Conservation (phyloP, 2,888 invertebrate species). For the Endomychus coccineus region DNA sequence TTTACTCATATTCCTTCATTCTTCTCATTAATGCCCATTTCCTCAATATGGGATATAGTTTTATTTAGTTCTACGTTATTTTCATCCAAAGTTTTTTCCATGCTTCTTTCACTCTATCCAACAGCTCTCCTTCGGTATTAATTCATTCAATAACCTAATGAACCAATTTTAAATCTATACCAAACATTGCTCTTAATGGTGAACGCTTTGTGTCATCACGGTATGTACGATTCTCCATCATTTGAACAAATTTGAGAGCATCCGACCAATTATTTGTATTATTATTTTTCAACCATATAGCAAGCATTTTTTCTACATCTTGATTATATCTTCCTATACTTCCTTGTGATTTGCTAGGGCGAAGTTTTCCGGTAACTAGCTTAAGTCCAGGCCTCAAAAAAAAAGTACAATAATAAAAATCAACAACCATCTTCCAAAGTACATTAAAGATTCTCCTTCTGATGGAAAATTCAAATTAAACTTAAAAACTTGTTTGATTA, state of each 20-base stretch:
- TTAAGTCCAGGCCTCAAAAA: too few species aligned
- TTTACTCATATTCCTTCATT: slow-evolving; percentile 3
- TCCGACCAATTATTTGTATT: too few species aligned
- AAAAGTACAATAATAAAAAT: too few species aligned
- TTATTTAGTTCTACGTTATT: neutral
- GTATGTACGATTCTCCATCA: neutral
- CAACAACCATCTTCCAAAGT: too few species aligned
- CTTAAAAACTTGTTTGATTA: too few species aligned
- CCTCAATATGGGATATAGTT: slow-evolving; percentile 4
- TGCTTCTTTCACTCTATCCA: slow-evolving; percentile 12
- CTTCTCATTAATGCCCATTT: neutral
- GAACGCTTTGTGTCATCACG: slow-evolving; percentile 7
- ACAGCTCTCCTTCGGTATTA: slow-evolving; percentile 13
- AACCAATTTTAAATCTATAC: slow-evolving; percentile 13
- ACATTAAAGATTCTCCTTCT: too few species aligned
- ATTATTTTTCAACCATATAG: too few species aligned
- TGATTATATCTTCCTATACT: too few species aligned
- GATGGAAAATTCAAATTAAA: too few species aligned
- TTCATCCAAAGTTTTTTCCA: slow-evolving; percentile 10
- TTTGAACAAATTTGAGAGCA: neutral
- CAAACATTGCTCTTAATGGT: slow-evolving; percentile 10
- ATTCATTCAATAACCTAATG: slow-evolving; percentile 14
- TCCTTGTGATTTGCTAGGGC: too few species aligned
- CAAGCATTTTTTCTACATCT: too few species aligned
- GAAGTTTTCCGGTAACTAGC: too few species aligned